Evolutionary conservation across 2,888 invertebrate species (phyloP), one percentile per base, ranked within the genome.

Genomic region (Mellilla xanthometata): DNA sequence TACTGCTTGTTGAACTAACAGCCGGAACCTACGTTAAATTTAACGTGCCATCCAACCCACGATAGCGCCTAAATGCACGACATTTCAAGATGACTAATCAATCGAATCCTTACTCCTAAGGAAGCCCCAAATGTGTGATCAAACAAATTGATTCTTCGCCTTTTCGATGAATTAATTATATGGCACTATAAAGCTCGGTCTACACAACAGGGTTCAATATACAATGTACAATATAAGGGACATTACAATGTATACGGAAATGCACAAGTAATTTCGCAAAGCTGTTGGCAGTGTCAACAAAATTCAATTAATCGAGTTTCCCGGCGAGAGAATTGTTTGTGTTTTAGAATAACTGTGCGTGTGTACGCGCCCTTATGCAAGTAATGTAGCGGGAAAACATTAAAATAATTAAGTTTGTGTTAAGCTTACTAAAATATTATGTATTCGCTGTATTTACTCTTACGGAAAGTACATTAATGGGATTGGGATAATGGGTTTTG

Each of bases 231-330:
- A 3, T 24, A 24, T 24, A 24, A 24, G 12, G 24, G 8, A 35
- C 15, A 27, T 10, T 38, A 42, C 13, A 40, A 55, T 40, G 35
- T 24, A 64, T 62, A 56, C 68, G 62, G 63, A 70, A 74, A 74
- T 73, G 76, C 70, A 72, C 67, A 67, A 68, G 72, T 78, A 76
- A 80, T 79, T 76, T 73, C 63, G 55, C 60, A 51, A 67, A 72
- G 72, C 69, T 76, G 81, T 80, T 78, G 56, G 63, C 66, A 65
- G 53, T 65, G 74, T 72, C 72, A 79, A 79, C 79, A 79, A 71
- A 77, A 73, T 74, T 78, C 70, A 72, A 79, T 73, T 80, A 80
- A 73, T 72, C 70, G 58, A 62, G 57, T 60, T 55, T 62, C 56
- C 50, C 32, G 52, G 42, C 56, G 57, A 58, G 53, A 56, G 50